Evolutionary conservation across 1,140 invertebrate genomes (phyloP).

Genomic region (Cotesia typhae): DNA sequence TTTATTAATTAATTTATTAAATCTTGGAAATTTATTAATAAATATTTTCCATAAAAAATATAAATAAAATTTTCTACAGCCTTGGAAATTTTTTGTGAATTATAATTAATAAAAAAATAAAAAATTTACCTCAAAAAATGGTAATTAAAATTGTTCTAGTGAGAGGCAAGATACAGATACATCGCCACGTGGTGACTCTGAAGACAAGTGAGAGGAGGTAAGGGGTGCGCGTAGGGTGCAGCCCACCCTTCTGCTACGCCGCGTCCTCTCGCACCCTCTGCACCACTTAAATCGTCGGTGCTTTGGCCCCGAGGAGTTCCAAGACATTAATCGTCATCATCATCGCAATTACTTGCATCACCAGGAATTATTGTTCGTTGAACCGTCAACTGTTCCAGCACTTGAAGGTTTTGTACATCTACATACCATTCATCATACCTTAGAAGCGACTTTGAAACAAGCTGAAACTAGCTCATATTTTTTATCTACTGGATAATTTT

Average conservation of each 20-base stretch:
- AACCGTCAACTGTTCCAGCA: constrained; percentile 18
- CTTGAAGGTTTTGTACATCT: constrained; percentile 50
- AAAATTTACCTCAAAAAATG: too few species aligned
- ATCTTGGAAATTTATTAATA: too few species aligned
- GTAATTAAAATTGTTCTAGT: constrained; percentile 49
- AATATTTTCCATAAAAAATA: too few species aligned
- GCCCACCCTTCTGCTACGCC: constrained; percentile 51
- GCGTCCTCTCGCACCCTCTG: constrained; percentile 55
- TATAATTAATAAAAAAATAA: too few species aligned
- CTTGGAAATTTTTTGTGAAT: too few species aligned
- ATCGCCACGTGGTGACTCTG: constrained; percentile 56
- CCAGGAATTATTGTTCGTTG: constrained; percentile 19
- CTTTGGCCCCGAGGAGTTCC: constrained; percentile 9
- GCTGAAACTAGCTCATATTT: constrained; percentile 48
- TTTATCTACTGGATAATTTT: constrained; percentile 37
- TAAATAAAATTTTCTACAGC: too few species aligned
- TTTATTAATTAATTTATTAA: too few species aligned
- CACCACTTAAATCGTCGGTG: constrained; percentile 42
- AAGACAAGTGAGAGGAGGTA: constrained; percentile 63
- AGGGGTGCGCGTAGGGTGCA: constrained; percentile 59
- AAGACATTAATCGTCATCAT: constrained; percentile 36
- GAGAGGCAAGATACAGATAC: constrained; percentile 61
- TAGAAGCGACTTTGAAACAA: constrained; percentile 48
- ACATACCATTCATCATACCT: constrained; percentile 50
- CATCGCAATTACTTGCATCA: constrained; percentile 14